A percentile compares a stretch with the other conserved stretches of the same genome.
These are phyloP conservation scores for Elaphurus davidianus DNA, from an alignment of 2,113 vertebrate genomes.

Conservation along the genomic window DNA sequence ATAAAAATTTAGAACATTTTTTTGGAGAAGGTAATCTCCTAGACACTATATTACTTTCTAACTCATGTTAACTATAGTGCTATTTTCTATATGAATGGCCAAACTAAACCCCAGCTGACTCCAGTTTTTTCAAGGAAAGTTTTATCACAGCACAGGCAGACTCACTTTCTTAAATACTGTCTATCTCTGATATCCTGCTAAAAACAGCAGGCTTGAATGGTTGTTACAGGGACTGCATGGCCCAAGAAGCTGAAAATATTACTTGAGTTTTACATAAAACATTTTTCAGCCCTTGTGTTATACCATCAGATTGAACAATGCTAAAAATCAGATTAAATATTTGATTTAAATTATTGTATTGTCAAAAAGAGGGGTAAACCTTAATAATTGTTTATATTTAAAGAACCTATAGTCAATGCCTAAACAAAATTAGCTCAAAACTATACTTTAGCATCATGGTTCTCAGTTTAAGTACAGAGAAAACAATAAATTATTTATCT, in stretches of 20 bases:
- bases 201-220: background rate
- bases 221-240: background rate
- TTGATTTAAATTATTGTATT: background rate
- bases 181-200: background rate
- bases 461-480: background rate
- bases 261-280: background rate
- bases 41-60: background rate
- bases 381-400: background rate
- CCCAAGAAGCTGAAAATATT: background rate
- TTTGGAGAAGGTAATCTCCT: background rate
- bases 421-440: background rate
- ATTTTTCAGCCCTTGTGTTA: background rate
- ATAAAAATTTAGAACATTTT: background rate
- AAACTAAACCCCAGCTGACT: background rate
- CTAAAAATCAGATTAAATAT: background rate
- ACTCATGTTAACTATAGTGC: background rate
- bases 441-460: background rate
- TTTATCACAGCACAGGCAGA: background rate
- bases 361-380: background rate
- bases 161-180: background rate
- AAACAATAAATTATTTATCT: background rate
- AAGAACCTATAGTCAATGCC: background rate
- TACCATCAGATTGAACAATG: background rate
- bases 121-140: background rate
- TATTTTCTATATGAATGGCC: background rate